phyloP scores from a whole-genome alignment of 2,888 invertebrate species.

The Barypeithes pellucidus region DNA sequence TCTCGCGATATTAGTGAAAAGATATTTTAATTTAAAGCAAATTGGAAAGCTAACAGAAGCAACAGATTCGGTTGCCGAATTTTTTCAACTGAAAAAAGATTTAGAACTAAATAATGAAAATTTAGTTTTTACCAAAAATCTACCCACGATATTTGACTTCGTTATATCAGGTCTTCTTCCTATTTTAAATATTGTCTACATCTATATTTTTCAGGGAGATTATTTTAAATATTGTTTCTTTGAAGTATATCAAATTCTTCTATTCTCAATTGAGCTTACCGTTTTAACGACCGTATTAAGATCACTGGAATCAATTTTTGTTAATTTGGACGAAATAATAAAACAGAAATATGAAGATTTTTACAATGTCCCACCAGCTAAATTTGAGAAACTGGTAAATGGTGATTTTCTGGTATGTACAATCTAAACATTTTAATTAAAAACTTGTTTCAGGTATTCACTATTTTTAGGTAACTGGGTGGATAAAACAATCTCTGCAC shows the following conservation, averaged over 20 bases:
- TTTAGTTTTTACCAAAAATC: neutral
- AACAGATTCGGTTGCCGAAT: neutral
- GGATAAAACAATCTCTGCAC: conserved; percentile 32
- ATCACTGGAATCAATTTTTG: neutral
- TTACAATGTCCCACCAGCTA: conserved; percentile 36
- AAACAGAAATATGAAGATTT: conserved; percentile 33
- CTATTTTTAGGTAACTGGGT: conserved; percentile 25
- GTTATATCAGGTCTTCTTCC: neutral
- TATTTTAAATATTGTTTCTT: conserved; percentile 7
- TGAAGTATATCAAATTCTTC: conserved; percentile 21
- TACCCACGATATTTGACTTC: neutral
- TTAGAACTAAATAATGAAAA: neutral
- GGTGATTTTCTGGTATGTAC: conserved; percentile 37
- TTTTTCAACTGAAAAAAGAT: neutral
- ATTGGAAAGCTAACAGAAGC: neutral
- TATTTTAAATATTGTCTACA: neutral
- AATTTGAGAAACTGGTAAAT: conserved; percentile 37
- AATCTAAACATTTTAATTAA: neutral
- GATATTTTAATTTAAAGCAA: conserved; percentile 17
- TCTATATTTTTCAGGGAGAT: neutral
- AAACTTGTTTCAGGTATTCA: neutral
- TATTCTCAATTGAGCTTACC: conserved; percentile 23
- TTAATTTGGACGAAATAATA: conserved; percentile 6
- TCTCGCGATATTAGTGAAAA: neutral
- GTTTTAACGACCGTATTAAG: neutral